Conservation (phyloP, 2,113 vertebrate species). For the Datnioides undecimradiatus region DNA sequence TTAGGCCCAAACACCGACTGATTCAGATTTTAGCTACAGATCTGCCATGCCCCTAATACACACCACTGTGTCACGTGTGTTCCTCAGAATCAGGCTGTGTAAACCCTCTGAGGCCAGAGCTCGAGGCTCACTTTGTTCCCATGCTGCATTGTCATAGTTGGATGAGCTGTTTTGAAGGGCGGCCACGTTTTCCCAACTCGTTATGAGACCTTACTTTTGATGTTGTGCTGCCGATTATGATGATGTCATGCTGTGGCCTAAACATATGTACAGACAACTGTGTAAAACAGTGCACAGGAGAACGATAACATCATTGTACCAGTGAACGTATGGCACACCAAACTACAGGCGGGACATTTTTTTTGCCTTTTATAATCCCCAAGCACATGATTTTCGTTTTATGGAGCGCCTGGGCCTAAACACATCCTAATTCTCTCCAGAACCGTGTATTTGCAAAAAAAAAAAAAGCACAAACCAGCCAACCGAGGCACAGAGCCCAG, state of each 20-base stretch:
- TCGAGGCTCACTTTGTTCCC: not conserved
- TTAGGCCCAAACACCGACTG: too few species aligned
- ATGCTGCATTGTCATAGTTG: not conserved
- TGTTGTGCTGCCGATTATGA: not conserved
- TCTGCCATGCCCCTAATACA: too few species aligned
- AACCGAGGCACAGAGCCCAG: not conserved
- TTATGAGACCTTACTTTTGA: conserved; percentile 20
- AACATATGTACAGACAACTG: not conserved
- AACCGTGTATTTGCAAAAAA: not conserved
- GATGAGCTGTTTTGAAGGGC: not conserved
- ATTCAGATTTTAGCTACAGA: not conserved
- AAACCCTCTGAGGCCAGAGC: not conserved
- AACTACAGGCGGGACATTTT: not conserved
- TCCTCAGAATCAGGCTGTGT: not conserved
- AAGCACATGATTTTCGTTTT: not conserved
- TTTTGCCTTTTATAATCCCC: not conserved
- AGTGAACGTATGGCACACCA: not conserved
- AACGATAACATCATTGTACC: not conserved
- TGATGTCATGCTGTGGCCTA: not conserved
- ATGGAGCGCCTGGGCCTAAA: not conserved
- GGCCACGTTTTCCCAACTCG: not conserved
- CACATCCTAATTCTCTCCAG: not conserved
- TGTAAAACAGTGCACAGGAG: not conserved
- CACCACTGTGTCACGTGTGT: not conserved
- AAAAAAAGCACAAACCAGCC: conserved; percentile 23